Conservation (phyloP, 2,888 invertebrate genomes). For the Agonopterix arenella region DNA sequence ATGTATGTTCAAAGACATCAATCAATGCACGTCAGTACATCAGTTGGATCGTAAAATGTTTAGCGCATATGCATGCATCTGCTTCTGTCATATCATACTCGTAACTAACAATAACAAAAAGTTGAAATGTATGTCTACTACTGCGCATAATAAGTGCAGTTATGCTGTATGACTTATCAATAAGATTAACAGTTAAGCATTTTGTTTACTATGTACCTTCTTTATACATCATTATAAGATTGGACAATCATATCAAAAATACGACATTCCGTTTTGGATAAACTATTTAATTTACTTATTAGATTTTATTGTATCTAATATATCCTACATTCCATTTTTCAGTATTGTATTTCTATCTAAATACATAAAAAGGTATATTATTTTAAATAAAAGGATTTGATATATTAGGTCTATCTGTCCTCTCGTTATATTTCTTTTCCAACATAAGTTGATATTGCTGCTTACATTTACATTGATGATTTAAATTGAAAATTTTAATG, state of each 20-base stretch:
- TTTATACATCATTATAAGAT: not conserved
- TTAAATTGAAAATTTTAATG: too few species aligned
- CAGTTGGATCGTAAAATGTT: not conserved
- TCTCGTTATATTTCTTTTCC: too few species aligned
- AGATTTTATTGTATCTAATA: slow-evolving; percentile 7
- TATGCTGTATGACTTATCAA: too few species aligned
- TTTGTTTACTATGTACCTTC: too few species aligned
- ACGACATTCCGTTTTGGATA: slow-evolving; percentile 17
- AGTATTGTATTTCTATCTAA: slow-evolving; percentile 23
- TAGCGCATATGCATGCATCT: not conserved
- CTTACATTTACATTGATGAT: too few species aligned
- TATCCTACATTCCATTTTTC: slow-evolving; percentile 39
- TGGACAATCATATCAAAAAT: slow-evolving; percentile 15
- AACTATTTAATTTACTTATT: not conserved
- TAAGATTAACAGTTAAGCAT: too few species aligned
- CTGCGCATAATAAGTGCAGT: not conserved
- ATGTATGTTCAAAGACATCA: slow-evolving; percentile 2
- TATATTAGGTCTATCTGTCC: too few species aligned
- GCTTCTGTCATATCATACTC: not conserved
- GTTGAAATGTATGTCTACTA: not conserved
- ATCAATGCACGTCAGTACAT: slow-evolving; percentile 1
- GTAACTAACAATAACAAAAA: not conserved
- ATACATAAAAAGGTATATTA: too few species aligned
- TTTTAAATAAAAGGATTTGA: too few species aligned
- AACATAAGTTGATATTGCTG: too few species aligned